These are phyloP conservation scores for Gasterosteus nipponicus DNA, from an alignment of 2,113 vertebrate species.

Conservation along the genomic window DNA sequence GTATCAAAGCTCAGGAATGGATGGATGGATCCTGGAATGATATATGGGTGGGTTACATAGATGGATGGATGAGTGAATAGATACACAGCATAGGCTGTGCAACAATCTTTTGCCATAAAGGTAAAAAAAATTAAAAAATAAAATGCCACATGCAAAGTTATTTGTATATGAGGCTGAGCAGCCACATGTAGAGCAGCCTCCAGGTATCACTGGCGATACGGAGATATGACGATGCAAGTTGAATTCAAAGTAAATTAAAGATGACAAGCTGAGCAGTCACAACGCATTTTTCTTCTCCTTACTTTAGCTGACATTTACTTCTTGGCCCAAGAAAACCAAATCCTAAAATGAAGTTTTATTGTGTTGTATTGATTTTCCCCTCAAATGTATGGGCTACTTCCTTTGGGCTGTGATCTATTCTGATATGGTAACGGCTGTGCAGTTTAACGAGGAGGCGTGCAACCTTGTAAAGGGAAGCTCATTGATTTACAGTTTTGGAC, in stretches of 20 bases:
- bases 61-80: slow-evolving; percentile 19
- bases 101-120: background rate
- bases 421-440: slow-evolving; percentile 42
- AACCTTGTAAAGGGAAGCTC: slow-evolving; percentile 26
- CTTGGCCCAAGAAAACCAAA: slow-evolving; percentile 24
- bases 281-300: background rate
- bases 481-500: slow-evolving; percentile 27
- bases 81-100: background rate
- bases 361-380: slow-evolving; percentile 40
- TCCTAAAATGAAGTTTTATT: slow-evolving; percentile 32
- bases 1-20: slow-evolving; percentile 51
- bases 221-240: slow-evolving; percentile 26
- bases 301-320: slow-evolving; percentile 21
- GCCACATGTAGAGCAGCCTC: slow-evolving; percentile 17
- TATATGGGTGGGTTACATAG: slow-evolving; percentile 43
- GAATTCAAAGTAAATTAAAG: slow-evolving; percentile 19
- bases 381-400: slow-evolving; percentile 27
- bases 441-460: slow-evolving; percentile 19
- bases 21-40: slow-evolving; percentile 21
- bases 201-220: background rate
- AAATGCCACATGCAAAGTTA: background rate
- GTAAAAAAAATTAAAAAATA: background rate
- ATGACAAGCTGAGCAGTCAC: slow-evolving; percentile 18
- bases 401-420: background rate
- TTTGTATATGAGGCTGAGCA: background rate